Evolutionary conservation across 2,888 invertebrate species (phyloP).

Genomic region (Platycheirus albimanus): DNA sequence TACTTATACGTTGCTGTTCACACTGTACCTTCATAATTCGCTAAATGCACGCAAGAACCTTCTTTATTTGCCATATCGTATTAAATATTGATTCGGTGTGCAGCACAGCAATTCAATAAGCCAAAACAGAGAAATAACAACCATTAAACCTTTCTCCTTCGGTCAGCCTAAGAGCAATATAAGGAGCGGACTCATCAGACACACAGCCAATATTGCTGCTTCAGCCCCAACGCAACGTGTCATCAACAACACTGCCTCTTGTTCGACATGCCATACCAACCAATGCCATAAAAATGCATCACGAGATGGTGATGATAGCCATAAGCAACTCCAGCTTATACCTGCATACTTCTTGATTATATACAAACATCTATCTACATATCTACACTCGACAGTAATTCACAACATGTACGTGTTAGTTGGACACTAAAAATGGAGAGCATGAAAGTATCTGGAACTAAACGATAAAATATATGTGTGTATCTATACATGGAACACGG

Average conservation of each 20-base stretch:
- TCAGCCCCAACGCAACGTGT: conserved; percentile 7
- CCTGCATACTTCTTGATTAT: conserved; percentile 35
- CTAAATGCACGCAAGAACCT: conserved; percentile 3
- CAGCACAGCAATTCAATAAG: conserved; percentile 23
- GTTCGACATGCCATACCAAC: conserved; percentile 32
- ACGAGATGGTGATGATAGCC: conserved; percentile 71
- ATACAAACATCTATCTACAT: neutral
- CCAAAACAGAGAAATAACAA: conserved; percentile 13
- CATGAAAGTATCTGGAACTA: conserved; percentile 74
- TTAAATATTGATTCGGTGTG: conserved; percentile 27
- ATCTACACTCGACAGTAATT: conserved; percentile 61
- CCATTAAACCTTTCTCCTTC: conserved; percentile 26
- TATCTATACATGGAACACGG: conserved; percentile 25
- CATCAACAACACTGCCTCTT: conserved; percentile 45
- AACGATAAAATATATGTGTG: conserved; percentile 60
- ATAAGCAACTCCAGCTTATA: conserved; percentile 57
- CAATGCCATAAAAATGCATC: conserved; percentile 67
- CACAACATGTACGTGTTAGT: conserved; percentile 73
- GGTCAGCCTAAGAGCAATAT: neutral
- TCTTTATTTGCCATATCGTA: neutral
- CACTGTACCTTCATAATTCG: neutral
- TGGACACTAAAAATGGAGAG: conserved; percentile 73
- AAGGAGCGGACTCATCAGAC: neutral
- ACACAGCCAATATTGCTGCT: neutral
- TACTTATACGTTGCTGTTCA: no score